Percentiles rank a stretch among this genome's conserved stretches.
phyloP scores from a whole-genome alignment of 2,113 vertebrate genomes.

The Eleginops maclovinus region DNA sequence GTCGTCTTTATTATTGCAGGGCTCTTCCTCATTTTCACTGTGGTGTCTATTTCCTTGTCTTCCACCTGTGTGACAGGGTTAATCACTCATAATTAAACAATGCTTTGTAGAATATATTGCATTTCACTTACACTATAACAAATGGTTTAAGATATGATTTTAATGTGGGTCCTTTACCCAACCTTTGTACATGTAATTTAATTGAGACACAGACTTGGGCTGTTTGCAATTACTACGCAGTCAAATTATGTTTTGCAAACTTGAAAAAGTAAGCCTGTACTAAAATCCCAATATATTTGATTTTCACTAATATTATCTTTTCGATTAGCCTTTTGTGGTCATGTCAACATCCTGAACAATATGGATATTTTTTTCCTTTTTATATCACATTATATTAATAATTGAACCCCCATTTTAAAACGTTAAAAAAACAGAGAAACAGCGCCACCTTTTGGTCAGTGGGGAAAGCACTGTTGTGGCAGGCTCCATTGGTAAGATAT shows the following conservation, averaged over 20 bases:
- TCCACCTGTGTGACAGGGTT: conserved; percentile 28
- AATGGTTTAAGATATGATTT: background rate
- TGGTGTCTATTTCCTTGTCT: background rate
- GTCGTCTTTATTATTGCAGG: background rate
- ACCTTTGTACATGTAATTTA: background rate
- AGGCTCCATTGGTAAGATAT: conserved; percentile 16
- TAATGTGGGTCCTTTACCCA: background rate
- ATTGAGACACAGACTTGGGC: background rate
- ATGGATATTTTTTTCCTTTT: background rate
- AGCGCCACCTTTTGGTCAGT: conserved; percentile 57
- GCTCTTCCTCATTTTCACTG: conserved; percentile 9
- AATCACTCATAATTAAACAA: background rate
- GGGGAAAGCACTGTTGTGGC: background rate
- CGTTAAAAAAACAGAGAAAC: background rate
- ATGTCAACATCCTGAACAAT: background rate
- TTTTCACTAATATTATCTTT: background rate
- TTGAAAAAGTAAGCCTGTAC: background rate
- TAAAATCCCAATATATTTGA: background rate
- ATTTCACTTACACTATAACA: conserved; percentile 1
- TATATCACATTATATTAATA: too few relatives aligned
- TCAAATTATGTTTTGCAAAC: background rate
- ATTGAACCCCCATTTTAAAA: too few relatives aligned
- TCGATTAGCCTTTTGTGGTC: background rate
- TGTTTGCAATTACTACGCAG: background rate
- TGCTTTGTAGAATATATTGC: background rate